Base-by-base conservation (phyloP, 2,888 invertebrate species). In the Digitonthophagus gazella region DNA sequence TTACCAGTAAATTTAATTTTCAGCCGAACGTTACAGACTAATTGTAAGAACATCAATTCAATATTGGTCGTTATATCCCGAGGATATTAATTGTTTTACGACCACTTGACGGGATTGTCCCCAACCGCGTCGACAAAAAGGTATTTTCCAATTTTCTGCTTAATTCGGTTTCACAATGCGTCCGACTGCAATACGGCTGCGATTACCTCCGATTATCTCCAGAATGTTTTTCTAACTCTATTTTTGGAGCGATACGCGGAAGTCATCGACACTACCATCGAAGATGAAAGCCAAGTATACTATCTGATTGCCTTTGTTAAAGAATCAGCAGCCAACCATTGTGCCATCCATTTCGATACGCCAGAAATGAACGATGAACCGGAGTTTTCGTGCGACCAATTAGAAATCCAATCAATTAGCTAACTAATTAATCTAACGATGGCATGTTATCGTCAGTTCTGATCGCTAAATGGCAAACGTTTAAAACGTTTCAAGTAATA, bases 71-170 rank as follows among this genome's bases (percentile, higher is more conserved):
- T 44, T 44, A 44, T 11, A 11, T 44, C 28, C 28, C 3, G 28
- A 11, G 28, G 68, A 68, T 65, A 68, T 68, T 68, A 68, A 68
- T 68, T 68, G 68, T 68, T 56, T 67, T 68, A 68, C 55, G 68
- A 55, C 54, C 55, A 68, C 65, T 66, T 54, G 65, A 68, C 65
- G 58, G 65, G 68, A 44, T 11, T 44, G 6, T 44, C 11, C 11
- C 28, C 11, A 44, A 44, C 28, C 28, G 28, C 11, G 11, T 44
- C 28, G 28, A 44, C 8, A 44, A 44, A 44, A 44, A 44, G 28
- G 28, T 44, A 11, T 44, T 6, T 8, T 44, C 28, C 28, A 44
- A 44, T 44, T 44, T 44, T 44, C 28, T 11, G 28, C 8, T 44
- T 44, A 44, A 44, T 44, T 44, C 28, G 28, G 28, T 44, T 44